Base-by-base conservation (phyloP, 1,140 invertebrate species). In the Laupala kohalensis region DNA sequence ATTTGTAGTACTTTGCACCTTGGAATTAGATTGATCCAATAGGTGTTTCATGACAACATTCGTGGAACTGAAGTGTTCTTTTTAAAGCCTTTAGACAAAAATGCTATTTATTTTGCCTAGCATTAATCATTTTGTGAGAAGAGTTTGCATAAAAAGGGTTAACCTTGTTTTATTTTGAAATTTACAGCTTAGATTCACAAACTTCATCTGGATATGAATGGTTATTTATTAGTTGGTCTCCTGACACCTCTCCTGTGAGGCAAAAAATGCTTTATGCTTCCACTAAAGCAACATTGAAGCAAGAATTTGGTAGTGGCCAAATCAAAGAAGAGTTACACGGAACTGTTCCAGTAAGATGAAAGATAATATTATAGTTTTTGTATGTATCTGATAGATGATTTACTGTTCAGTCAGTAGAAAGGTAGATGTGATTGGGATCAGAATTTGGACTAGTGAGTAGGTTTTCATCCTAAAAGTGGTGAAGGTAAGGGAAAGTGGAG, bases 211-310 rank as follows among this genome's bases (percentile, higher is more conserved):
- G 79, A 23, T 91, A 95, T 81, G 92, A 97, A 77, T 99, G 97
- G 97, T 78, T 99, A 0, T 86, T 98, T 15, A 92, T 99, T 65
- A 92, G 90, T 75, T 99, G 95, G 93, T 95, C 91, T 25, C 96
- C 96, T 5, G 96, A 98, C 78, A 87, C 86, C 74, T 91, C 95
- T 12, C 87, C 89, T 9, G 89, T 96, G 5, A 85, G 96, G 73
- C 91, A 98, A 77, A 99, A 99, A 83, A 99, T 99, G 97, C 84
- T 99, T 30, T 98, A 98, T 81, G 97, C 97, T 0, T 98, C 96
- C 0, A 99, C 97, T 0, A 96, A 98, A 83, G 95, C 97, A 3
- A 99, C 97, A 2, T 82, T 99, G 2, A 99, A 98, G 81, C 90
- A 90, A 76, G 95, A 98, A 82, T 99, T 99, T 85, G 96, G 96